A percentile compares a stretch with the other conserved stretches of the same genome.
phyloP scores from a whole-genome alignment of 2,797 vertebrate genomes.

The Cheracebus regulus region DNA sequence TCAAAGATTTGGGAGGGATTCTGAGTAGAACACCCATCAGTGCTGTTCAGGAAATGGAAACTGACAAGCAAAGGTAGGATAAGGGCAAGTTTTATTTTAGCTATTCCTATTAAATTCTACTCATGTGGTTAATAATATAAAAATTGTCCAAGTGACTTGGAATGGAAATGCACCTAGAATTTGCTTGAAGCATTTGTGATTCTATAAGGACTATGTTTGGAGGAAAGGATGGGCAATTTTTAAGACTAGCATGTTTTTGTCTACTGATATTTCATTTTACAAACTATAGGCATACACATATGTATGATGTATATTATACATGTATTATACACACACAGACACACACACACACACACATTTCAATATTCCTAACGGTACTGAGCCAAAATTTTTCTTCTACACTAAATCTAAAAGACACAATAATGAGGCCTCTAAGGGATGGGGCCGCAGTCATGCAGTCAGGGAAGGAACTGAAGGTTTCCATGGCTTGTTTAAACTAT shows the following conservation, averaged over 20 bases:
- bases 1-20: constrained; percentile 47
- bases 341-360: neutral
- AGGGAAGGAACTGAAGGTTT: neutral
- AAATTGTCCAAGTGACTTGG: constrained; percentile 42
- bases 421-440: constrained; percentile 59
- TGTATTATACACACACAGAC: neutral
- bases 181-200: constrained; percentile 34
- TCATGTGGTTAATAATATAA: constrained; percentile 59
- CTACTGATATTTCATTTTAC: neutral
- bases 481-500: constrained; percentile 41
- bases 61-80: constrained; percentile 38
- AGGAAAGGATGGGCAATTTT: neutral
- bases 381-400: constrained; percentile 36
- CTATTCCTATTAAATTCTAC: constrained; percentile 62
- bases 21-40: constrained; percentile 1
- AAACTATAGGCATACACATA: neutral
- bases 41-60: constrained; percentile 61
- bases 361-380: constrained; percentile 7
- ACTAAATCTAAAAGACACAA: constrained; percentile 35
- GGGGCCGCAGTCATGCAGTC: neutral
- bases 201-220: neutral
- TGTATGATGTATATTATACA: neutral
- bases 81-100: constrained; percentile 57
- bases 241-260: neutral
- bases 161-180: constrained; percentile 39